These are phyloP conservation scores for Helleia helle DNA, from an alignment of 2,888 invertebrate genomes.

Conservation along the genomic window DNA sequence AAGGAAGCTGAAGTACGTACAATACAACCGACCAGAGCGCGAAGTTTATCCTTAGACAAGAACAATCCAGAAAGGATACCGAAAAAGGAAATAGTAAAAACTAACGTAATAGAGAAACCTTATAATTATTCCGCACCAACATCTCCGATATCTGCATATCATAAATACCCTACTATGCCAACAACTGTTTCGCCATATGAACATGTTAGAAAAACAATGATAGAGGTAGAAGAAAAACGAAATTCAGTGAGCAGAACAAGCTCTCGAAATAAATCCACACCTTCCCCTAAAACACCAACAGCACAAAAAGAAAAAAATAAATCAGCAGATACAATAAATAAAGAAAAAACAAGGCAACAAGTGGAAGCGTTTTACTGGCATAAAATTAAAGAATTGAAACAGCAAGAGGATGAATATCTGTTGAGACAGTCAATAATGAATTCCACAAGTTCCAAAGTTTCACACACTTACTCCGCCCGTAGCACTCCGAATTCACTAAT, in stretches of 20 bases:
- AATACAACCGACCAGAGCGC: slow-evolving; percentile 56
- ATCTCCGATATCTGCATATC: slow-evolving; percentile 46
- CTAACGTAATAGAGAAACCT: slow-evolving; percentile 28
- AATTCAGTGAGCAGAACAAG: slow-evolving; percentile 42
- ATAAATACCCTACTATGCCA: slow-evolving; percentile 58
- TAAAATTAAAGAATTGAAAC: slow-evolving; percentile 76
- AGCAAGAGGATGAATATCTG: slow-evolving; percentile 74
- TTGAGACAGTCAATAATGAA: slow-evolving; percentile 38
- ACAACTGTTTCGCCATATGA: slow-evolving; percentile 59
- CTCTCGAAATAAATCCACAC: slow-evolving; percentile 31
- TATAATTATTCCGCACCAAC: slow-evolving; percentile 66
- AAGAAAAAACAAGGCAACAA: slow-evolving; percentile 71
- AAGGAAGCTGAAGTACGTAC: slow-evolving; percentile 63
- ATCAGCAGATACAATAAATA: slow-evolving; percentile 38
- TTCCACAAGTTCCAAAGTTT: slow-evolving; percentile 23
- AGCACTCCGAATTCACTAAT: slow-evolving; percentile 37
- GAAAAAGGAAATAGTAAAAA: slow-evolving; percentile 10
- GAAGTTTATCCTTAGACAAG: slow-evolving; percentile 53
- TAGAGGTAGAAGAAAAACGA: slow-evolving; percentile 52
- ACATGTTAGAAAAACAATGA: slow-evolving; percentile 51
- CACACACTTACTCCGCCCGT: slow-evolving; percentile 30
- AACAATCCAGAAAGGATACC: slow-evolving; percentile 21
- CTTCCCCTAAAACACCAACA: slow-evolving; percentile 30
- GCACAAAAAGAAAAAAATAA: slow-evolving; percentile 18
- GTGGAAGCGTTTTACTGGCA: slow-evolving; percentile 81